phyloP scores from a whole-genome alignment of 1,140 invertebrate genomes.

The Polyergus mexicanus region DNA sequence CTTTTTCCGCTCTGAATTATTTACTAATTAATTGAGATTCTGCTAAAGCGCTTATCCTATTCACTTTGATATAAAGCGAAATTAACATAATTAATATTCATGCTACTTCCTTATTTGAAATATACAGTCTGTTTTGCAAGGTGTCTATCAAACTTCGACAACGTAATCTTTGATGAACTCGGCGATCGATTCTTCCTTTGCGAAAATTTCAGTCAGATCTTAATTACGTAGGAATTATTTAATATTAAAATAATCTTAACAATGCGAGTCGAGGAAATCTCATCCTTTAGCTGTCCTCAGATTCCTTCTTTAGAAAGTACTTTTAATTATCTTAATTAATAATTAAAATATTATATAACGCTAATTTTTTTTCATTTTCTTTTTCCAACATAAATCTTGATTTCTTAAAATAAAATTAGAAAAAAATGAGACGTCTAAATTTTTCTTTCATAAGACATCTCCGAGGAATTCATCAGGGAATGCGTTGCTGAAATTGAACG shows the following conservation, averaged over 20 bases:
- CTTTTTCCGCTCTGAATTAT: constrained; percentile 3
- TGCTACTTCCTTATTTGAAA: background rate
- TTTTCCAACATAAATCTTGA: background rate
- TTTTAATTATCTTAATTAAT: background rate
- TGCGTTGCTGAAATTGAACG: background rate
- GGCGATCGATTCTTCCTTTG: background rate
- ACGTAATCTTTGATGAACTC: constrained; percentile 33
- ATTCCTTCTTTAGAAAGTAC: background rate
- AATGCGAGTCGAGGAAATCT: background rate
- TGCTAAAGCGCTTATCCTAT: background rate
- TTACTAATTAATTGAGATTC: constrained; percentile 36
- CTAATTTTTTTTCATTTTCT: background rate
- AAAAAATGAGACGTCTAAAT: background rate
- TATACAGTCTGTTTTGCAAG: background rate
- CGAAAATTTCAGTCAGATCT: constrained; percentile 21
- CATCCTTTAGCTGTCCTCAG: background rate
- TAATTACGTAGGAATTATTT: constrained; percentile 2
- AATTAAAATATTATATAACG: no score
- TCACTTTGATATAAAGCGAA: constrained; percentile 7
- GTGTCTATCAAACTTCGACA: constrained; percentile 25
- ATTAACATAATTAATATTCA: constrained; percentile 45
- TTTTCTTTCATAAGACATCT: background rate
- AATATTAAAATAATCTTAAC: background rate
- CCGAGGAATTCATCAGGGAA: background rate
- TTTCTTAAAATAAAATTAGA: background rate